A percentile compares a stretch with the other conserved stretches of the same genome.
phyloP scores from a whole-genome alignment of 2,797 vertebrate genomes.

The Esox lucius region DNA sequence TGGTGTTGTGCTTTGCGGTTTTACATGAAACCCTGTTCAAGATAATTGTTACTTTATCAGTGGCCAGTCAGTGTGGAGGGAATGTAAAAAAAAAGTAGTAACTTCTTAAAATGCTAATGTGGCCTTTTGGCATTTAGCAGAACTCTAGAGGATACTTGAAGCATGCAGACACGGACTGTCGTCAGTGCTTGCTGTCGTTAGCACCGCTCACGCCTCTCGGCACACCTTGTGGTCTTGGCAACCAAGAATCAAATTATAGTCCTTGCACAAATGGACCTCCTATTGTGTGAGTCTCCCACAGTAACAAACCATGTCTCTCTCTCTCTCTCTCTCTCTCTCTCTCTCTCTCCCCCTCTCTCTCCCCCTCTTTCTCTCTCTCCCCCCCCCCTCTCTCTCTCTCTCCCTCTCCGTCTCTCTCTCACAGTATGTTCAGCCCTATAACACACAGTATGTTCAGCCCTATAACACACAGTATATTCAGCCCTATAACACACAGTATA shows the following conservation, averaged over 20 bases:
- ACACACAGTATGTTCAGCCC: too few species aligned
- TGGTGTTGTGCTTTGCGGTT: slow-evolving; percentile 10
- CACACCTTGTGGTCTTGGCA: not conserved
- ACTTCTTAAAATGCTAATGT: slow-evolving; percentile 40
- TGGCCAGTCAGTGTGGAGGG: not conserved
- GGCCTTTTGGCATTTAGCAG: slow-evolving; percentile 22
- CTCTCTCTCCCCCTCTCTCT: not conserved
- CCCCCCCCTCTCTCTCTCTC: too few species aligned
- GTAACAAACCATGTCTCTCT: not conserved
- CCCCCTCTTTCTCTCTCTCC: not conserved
- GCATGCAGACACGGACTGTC: not conserved
- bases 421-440: slow-evolving; percentile 1
- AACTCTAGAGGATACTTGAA: slow-evolving; percentile 20
- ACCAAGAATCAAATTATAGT: slow-evolving; percentile 4
- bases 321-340: too few species aligned
- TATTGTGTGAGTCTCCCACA: not conserved
- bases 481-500: too few species aligned
- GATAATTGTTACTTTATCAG: not conserved
- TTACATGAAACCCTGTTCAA: slow-evolving; percentile 4
- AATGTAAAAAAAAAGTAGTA: slow-evolving; percentile 6
- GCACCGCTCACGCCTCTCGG: not conserved
- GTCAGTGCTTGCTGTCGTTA: slow-evolving; percentile 7
- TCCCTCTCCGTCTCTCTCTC: too few species aligned
- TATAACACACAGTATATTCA: too few species aligned
- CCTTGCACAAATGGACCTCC: slow-evolving; percentile 10